A percentile compares a stretch with the other conserved stretches of the same genome.
These are phyloP conservation scores for Pinctada fucata DNA, from an alignment of 2,888 invertebrate genomes.

Conservation along the genomic window DNA sequence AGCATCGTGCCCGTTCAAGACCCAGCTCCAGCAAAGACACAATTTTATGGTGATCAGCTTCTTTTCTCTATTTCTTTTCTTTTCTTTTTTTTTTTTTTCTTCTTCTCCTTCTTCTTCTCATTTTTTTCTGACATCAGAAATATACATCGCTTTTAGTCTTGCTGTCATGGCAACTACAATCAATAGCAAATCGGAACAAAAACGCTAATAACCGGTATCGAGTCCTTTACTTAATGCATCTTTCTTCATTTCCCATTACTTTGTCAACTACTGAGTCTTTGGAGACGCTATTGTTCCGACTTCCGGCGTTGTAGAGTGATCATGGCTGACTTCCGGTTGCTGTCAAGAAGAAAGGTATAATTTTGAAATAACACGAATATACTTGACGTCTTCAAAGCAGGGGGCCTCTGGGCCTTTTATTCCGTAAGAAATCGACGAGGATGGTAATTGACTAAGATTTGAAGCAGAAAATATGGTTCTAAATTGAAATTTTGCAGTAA, in stretches of 20 bases:
- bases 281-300: conserved; percentile 52
- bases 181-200: conserved; percentile 55
- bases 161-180: conserved; percentile 54
- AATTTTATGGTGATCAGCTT: too few species aligned
- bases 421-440: not conserved
- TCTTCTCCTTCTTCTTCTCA: too few species aligned
- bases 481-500: not conserved
- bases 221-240: conserved; percentile 59
- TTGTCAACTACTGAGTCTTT: conserved; percentile 50
- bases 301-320: conserved; percentile 54
- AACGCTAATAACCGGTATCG: conserved; percentile 57
- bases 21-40: too few species aligned
- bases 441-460: not conserved
- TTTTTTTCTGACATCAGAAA: too few species aligned
- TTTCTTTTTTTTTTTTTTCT: too few species aligned
- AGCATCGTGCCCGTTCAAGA: too few species aligned
- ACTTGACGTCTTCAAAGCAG: conserved; percentile 40
- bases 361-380: conserved; percentile 51
- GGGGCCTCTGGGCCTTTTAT: conserved; percentile 21
- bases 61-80: too few species aligned
- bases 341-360: conserved; percentile 52
- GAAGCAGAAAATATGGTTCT: not conserved
- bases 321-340: conserved; percentile 50
- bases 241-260: conserved; percentile 57
- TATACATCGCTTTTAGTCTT: conserved; percentile 19